Evolutionary conservation across 2,797 vertebrate species (phyloP).

Genomic region (Atherinosoma microstoma): DNA sequence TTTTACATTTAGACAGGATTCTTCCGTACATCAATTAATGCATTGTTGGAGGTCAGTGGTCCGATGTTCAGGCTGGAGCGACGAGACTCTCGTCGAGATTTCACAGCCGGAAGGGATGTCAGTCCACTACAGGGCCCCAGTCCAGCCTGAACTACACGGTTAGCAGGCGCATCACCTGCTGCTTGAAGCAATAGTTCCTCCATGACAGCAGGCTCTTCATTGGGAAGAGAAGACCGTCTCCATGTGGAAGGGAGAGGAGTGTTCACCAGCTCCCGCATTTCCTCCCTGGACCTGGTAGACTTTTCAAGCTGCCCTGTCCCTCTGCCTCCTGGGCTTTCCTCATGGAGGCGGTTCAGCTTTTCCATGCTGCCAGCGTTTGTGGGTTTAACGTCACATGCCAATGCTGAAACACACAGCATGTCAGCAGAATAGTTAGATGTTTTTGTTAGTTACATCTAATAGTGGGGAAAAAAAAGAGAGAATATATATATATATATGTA

Average conservation of each 20-base stretch:
- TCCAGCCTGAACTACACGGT: conserved; percentile 74
- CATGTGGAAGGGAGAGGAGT: conserved; percentile 90
- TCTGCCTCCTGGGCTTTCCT: conserved; percentile 39
- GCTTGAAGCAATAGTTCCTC: conserved; percentile 84
- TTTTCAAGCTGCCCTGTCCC: conserved; percentile 65
- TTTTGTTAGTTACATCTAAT: too few relatives aligned
- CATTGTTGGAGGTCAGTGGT: conserved; percentile 76
- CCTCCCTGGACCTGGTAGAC: conserved; percentile 79
- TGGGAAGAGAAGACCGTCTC: conserved; percentile 91
- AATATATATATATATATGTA: too few relatives aligned
- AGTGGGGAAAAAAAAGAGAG: too few relatives aligned
- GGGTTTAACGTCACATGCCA: conserved; percentile 61
- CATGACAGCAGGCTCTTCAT: conserved; percentile 81
- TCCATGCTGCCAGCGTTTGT: conserved; percentile 54
- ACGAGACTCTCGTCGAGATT: conserved; percentile 86
- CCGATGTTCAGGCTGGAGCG: conserved; percentile 84
- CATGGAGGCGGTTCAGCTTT: conserved; percentile 64
- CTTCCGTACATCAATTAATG: conserved; percentile 91
- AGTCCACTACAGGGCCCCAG: conserved; percentile 66
- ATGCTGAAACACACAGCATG: conserved; percentile 45
- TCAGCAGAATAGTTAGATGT: neutral
- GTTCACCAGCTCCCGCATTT: conserved; percentile 88
- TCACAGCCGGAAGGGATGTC: conserved; percentile 72
- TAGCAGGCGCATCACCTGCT: conserved; percentile 61
- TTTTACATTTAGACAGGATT: conserved; percentile 86